These are phyloP conservation scores for Montipora cactus DNA, from an alignment of 64 coral and sea anemone species.

Conservation along the genomic window DNA sequence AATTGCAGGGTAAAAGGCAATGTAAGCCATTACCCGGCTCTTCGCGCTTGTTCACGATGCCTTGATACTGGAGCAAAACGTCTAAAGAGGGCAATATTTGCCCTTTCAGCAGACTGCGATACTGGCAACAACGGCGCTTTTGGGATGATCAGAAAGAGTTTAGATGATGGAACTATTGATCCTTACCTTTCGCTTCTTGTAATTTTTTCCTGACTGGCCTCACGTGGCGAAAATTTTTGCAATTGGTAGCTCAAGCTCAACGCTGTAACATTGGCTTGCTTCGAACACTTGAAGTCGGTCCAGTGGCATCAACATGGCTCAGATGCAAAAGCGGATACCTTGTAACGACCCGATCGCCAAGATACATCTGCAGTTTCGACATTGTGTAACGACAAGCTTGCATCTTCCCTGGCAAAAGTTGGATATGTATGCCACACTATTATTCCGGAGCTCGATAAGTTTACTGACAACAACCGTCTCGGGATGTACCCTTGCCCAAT, in stretches of 20 bases:
- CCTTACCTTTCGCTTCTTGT: background rate
- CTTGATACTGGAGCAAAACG: background rate
- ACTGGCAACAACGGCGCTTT: constrained; percentile 60
- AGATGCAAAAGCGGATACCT: background rate
- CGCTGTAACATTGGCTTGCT: background rate
- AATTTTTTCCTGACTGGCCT: background rate
- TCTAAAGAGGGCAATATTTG: constrained; percentile 28
- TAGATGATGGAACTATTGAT: constrained; percentile 40
- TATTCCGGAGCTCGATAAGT: constrained; percentile 75
- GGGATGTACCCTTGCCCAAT: constrained; percentile 41
- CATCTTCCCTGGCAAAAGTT: background rate
- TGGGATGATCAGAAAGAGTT: background rate
- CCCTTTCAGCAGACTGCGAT: constrained; percentile 19
- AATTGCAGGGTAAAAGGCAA: constrained; percentile 40
- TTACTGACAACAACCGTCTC: constrained; percentile 45
- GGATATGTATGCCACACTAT: constrained; percentile 60
- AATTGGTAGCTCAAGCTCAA: constrained; percentile 45
- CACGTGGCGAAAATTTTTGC: constrained; percentile 26
- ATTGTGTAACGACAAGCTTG: constrained; percentile 10
- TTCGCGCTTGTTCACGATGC: constrained; percentile 37
- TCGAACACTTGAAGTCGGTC: constrained; percentile 26
- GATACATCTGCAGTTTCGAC: constrained; percentile 32
- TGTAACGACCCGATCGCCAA: constrained; percentile 30
- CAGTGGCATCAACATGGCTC: background rate
- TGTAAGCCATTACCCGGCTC: constrained; percentile 42